A percentile compares a stretch with the other conserved stretches of the same genome.
phyloP scores from a whole-genome alignment of 2,888 invertebrate species.

The Coelogynopora nodosa region DNA sequence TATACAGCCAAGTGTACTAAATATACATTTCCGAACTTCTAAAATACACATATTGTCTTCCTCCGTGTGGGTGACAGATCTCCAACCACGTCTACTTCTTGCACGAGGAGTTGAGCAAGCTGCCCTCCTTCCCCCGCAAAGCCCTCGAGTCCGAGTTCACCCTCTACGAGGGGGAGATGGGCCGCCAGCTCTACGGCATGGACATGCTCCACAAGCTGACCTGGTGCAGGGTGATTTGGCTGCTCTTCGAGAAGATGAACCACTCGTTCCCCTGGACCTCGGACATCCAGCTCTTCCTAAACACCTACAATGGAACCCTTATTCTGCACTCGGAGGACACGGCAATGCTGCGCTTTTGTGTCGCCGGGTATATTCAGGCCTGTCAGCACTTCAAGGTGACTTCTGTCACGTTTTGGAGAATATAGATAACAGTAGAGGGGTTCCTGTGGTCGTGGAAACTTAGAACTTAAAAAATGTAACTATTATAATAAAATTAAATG shows the following conservation, averaged over 20 bases:
- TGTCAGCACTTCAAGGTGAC: slow-evolving; percentile 43
- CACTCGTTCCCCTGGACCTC: slow-evolving; percentile 93
- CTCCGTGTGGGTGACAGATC: too few species aligned
- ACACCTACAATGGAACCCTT: slow-evolving; percentile 91
- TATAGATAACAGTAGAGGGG: too few species aligned
- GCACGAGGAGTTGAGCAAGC: slow-evolving; percentile 95
- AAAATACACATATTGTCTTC: too few species aligned
- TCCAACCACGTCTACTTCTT: slow-evolving; percentile 95
- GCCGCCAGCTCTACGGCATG: slow-evolving; percentile 66
- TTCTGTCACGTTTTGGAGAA: too few species aligned
- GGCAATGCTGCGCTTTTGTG: slow-evolving; percentile 85
- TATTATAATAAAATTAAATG: too few species aligned
- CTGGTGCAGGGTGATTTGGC: slow-evolving; percentile 86
- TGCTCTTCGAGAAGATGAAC: slow-evolving; percentile 96
- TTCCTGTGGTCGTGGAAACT: too few species aligned
- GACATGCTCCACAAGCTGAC: slow-evolving; percentile 96
- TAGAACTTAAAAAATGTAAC: too few species aligned
- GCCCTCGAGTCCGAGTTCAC: slow-evolving; percentile 93
- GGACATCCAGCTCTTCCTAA: slow-evolving; percentile 92
- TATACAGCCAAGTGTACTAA: too few species aligned
- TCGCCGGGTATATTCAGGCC: slow-evolving; percentile 87
- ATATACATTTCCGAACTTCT: too few species aligned
- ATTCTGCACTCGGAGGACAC: slow-evolving; percentile 95
- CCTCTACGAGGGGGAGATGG: slow-evolving; percentile 56
- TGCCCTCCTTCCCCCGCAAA: slow-evolving; percentile 95